Percentiles rank a stretch among this genome's conserved stretches.
phyloP scores from a whole-genome alignment of 2,797 vertebrate species.

The Tympanoctomys barrerae region DNA sequence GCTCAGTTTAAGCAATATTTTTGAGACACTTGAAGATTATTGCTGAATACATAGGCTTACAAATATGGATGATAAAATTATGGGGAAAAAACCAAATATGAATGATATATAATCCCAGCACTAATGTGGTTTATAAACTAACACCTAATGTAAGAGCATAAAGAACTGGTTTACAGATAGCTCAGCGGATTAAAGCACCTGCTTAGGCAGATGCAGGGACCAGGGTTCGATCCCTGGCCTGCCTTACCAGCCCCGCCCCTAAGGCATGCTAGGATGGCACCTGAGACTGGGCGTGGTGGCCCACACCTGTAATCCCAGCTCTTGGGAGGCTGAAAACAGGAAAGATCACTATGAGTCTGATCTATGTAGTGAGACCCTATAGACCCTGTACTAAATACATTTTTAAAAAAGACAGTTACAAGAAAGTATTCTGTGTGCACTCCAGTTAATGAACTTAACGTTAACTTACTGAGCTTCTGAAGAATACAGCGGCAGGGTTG shows the following conservation, averaged over 20 bases:
- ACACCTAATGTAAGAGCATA: background rate
- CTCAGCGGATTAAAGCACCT: too few relatives aligned
- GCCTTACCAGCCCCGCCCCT: too few relatives aligned
- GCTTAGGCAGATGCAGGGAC: too few relatives aligned
- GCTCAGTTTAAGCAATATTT: constrained; percentile 31
- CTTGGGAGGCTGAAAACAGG: too few relatives aligned
- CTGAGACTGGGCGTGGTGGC: too few relatives aligned
- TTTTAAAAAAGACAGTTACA: background rate
- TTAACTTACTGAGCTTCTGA: background rate
- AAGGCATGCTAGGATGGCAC: too few relatives aligned
- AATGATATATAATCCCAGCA: background rate
- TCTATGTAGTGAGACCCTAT: too few relatives aligned
- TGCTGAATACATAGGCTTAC: background rate
- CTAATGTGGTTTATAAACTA: background rate
- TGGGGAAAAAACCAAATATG: too few relatives aligned
- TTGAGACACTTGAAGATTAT: background rate
- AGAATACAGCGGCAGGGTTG: background rate
- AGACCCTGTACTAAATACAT: too few relatives aligned
- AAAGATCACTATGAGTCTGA: too few relatives aligned
- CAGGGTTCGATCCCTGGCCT: too few relatives aligned
- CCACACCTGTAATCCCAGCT: too few relatives aligned
- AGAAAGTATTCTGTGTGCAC: background rate
- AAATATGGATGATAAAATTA: background rate
- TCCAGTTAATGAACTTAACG: background rate
- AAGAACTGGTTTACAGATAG: background rate